These are phyloP conservation scores for Tortrix viridana DNA, from an alignment of 2,888 invertebrate genomes.

Conservation along the genomic window DNA sequence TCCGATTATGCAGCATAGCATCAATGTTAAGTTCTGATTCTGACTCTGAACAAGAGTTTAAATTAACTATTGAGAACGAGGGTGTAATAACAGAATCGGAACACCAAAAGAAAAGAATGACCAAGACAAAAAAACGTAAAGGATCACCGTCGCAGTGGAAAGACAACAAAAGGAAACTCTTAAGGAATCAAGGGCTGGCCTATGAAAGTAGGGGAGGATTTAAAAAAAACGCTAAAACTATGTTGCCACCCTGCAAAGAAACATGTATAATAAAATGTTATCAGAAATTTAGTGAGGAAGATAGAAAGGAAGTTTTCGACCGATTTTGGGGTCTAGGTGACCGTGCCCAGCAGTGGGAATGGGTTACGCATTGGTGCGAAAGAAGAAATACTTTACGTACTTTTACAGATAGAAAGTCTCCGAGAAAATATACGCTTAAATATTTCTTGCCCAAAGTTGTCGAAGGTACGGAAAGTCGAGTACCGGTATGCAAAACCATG, in stretches of 20 bases:
- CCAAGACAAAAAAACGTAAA: too few relatives aligned
- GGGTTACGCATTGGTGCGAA: not conserved
- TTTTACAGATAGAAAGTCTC: not conserved
- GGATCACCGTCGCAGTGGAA: not conserved
- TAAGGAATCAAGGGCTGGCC: not conserved
- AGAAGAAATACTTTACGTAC: slow-evolving; percentile 1
- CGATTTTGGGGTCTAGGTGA: slow-evolving; percentile 3
- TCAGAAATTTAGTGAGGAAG: not conserved
- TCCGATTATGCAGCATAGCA: too few relatives aligned
- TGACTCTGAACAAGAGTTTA: too few relatives aligned
- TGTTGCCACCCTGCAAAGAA: slow-evolving; percentile 5
- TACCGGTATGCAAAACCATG: slow-evolving; percentile 1
- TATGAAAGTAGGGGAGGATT: not conserved
- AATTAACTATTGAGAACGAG: too few relatives aligned
- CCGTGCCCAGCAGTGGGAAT: not conserved
- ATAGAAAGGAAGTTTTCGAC: not conserved
- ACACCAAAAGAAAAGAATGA: not conserved
- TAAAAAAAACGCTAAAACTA: not conserved
- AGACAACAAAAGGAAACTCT: not conserved
- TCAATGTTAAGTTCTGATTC: too few relatives aligned
- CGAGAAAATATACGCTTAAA: not conserved
- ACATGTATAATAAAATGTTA: slow-evolving; percentile 3
- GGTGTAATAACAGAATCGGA: too few relatives aligned
- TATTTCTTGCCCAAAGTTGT: slow-evolving; percentile 2
- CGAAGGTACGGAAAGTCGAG: not conserved